These are phyloP conservation scores for Allygus modestus DNA, from an alignment of 2,888 invertebrate genomes.

Conservation along the genomic window DNA sequence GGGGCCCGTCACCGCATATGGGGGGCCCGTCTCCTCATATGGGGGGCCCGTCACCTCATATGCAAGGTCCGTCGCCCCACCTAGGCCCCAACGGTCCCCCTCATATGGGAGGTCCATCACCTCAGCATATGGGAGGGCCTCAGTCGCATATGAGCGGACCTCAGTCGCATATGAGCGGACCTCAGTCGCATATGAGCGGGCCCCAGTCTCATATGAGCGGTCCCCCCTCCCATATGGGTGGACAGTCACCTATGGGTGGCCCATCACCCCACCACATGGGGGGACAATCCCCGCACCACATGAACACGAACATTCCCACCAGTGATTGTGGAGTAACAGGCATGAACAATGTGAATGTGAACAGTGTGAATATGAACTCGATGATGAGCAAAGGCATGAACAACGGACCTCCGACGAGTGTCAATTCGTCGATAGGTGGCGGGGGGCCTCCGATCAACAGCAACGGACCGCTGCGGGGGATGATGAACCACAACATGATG, in stretches of 20 bases:
- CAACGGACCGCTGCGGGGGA: constrained; percentile 70
- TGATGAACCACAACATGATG: constrained; percentile 73
- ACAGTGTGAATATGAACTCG: constrained; percentile 67
- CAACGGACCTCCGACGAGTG: constrained; percentile 70
- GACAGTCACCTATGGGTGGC: constrained; percentile 34
- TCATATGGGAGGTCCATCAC: constrained; percentile 58
- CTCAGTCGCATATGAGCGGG: constrained; percentile 22
- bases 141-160: constrained; percentile 24
- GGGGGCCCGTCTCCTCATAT: constrained; percentile 72
- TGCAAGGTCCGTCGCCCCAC: constrained; percentile 74
- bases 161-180: constrained; percentile 44
- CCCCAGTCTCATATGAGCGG: constrained; percentile 18
- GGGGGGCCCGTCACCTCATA: constrained; percentile 61
- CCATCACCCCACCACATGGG: constrained; percentile 55
- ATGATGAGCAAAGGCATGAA: constrained; percentile 70
- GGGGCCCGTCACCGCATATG: constrained; percentile 72
- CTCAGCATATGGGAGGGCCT: constrained; percentile 56
- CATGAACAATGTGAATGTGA: constrained; percentile 72
- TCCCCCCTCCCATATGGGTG: constrained; percentile 32
- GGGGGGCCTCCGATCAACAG: constrained; percentile 65
- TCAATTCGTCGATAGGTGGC: constrained; percentile 21
- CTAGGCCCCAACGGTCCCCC: constrained; percentile 54
- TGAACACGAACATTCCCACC: constrained; percentile 55
- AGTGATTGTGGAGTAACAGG: constrained; percentile 43
- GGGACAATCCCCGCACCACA: constrained; percentile 34